These are phyloP conservation scores for Athripsodes cinereus DNA, from an alignment of 2,888 invertebrate species.

Conservation along the genomic window DNA sequence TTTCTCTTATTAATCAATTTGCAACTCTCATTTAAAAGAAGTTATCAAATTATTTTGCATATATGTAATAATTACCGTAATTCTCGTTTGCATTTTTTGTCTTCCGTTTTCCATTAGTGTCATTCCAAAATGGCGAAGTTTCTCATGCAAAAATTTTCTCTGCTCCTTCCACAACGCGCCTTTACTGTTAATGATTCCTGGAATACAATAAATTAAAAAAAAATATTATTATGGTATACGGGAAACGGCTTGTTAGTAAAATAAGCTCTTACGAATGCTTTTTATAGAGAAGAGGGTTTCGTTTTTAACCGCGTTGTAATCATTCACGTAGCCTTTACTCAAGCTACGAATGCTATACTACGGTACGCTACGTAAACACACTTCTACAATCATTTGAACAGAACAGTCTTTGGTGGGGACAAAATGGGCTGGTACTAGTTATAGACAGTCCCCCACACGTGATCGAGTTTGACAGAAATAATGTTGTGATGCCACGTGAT, in stretches of 20 bases:
- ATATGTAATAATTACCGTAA: slow-evolving; percentile 58
- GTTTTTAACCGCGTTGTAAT: neutral
- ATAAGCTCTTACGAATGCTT: too few relatives aligned
- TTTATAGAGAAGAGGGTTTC: too few relatives aligned
- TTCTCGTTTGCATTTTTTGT: slow-evolving; percentile 75
- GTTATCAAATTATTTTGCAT: neutral
- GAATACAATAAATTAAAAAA: slow-evolving; percentile 27
- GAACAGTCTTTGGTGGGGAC: neutral
- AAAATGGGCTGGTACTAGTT: neutral
- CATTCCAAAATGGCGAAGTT: slow-evolving; percentile 81
- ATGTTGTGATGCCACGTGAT: neutral
- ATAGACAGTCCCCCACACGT: neutral
- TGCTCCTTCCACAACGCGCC: slow-evolving; percentile 89
- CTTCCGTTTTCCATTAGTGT: slow-evolving; percentile 76
- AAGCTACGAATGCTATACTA: too few relatives aligned
- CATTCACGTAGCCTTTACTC: too few relatives aligned
- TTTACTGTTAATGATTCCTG: slow-evolving; percentile 86
- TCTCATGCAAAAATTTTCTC: slow-evolving; percentile 79
- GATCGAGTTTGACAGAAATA: neutral
- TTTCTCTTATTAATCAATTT: neutral
- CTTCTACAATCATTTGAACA: too few relatives aligned
- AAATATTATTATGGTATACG: too few relatives aligned
- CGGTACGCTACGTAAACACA: too few relatives aligned
- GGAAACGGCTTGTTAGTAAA: too few relatives aligned
- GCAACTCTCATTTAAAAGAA: neutral